Percentiles rank a stretch among this genome's conserved stretches.
Evolutionary conservation across 2,113 vertebrate species (phyloP).

Genomic region (Gracilinanus agilis): DNA sequence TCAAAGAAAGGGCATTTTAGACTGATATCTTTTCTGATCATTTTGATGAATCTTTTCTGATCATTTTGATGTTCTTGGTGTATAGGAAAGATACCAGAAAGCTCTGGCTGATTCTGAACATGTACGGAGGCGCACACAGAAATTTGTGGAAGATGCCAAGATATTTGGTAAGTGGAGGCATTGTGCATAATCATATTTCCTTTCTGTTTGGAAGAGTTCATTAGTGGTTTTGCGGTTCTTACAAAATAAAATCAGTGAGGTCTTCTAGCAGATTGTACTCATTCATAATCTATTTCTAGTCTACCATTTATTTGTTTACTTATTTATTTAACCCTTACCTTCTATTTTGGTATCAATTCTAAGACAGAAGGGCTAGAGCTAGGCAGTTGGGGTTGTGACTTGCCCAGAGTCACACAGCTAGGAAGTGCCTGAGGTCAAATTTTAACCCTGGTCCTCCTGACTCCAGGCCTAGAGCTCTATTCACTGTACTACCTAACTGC

Average conservation of each 20-base stretch:
- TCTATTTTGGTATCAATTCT: too few relatives aligned
- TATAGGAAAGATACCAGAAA: constrained; percentile 87
- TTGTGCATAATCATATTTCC: not conserved
- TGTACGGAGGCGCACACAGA: constrained; percentile 89
- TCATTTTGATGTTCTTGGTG: constrained; percentile 56
- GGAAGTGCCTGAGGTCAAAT: too few relatives aligned
- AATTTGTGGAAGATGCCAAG: constrained; percentile 94
- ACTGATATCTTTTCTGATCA: constrained; percentile 37
- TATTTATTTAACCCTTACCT: too few relatives aligned
- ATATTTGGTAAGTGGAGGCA: constrained; percentile 87
- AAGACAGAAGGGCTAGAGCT: too few relatives aligned
- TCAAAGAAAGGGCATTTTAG: constrained; percentile 33
- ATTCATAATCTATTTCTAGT: not conserved
- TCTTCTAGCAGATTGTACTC: not conserved
- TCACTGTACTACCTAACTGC: too few relatives aligned
- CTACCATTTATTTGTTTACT: not conserved
- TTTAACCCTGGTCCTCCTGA: too few relatives aligned
- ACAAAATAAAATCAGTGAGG: not conserved
- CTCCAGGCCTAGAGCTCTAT: too few relatives aligned
- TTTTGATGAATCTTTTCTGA: constrained; percentile 58
- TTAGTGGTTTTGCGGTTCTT: constrained; percentile 36
- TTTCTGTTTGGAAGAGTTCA: constrained; percentile 17
- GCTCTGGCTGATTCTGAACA: constrained; percentile 89
- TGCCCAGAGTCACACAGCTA: too few relatives aligned
- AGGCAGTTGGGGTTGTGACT: too few relatives aligned